A percentile compares a stretch with the other conserved stretches of the same genome.
Evolutionary conservation across 2,888 invertebrate species (phyloP).

Genomic region (Phyllotreta striolata): DNA sequence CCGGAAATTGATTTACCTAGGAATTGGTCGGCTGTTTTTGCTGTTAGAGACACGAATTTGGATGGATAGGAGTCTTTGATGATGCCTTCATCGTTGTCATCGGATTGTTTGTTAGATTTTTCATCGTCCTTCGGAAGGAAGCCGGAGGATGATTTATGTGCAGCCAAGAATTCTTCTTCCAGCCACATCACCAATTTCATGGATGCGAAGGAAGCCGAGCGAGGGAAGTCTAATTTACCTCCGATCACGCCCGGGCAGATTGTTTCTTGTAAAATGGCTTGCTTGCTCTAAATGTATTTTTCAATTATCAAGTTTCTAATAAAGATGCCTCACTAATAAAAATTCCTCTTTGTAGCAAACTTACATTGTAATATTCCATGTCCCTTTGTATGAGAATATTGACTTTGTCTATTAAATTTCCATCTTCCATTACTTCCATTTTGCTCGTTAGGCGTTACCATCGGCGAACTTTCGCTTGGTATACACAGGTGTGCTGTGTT

Average conservation of each 20-base stretch:
- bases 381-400: constrained; percentile 83
- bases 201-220: constrained; percentile 84
- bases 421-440: constrained; percentile 91
- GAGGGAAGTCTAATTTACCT: constrained; percentile 81
- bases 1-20: constrained; percentile 62
- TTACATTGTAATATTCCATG: constrained; percentile 83
- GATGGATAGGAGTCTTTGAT: constrained; percentile 80
- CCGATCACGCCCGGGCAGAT: constrained; percentile 83
- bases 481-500: background rate
- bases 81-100: constrained; percentile 64
- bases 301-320: no score
- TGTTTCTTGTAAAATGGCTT: constrained; percentile 75
- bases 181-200: constrained; percentile 87
- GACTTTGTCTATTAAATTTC: constrained; percentile 87
- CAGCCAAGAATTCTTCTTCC: constrained; percentile 82
- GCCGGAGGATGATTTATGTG: constrained; percentile 74
- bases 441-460: background rate
- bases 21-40: constrained; percentile 77
- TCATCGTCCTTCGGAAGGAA: constrained; percentile 58
- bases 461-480: background rate
- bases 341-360: no score
- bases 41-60: constrained; percentile 75
- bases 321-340: no score
- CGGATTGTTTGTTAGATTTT: constrained; percentile 59
- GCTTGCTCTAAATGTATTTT: constrained; percentile 56